Evolutionary conservation across 2,797 vertebrate species (phyloP), one percentile per base, ranked within the genome.

Genomic region (Arctocebus calabarensis): DNA sequence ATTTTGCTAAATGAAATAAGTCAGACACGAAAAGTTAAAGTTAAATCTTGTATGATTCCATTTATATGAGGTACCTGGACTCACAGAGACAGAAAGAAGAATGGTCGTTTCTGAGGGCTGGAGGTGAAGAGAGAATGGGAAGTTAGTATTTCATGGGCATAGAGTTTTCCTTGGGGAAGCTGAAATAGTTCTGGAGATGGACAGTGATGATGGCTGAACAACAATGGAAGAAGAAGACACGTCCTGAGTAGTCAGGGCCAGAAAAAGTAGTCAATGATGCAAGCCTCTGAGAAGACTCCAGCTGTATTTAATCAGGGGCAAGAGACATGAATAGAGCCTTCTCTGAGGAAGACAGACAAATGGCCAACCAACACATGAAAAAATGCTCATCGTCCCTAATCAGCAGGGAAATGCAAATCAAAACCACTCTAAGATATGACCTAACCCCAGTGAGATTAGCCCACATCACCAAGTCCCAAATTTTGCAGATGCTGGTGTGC

Each of bases 101-200:
- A 62, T 29, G 13, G 22, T 57, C 29, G 29, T 84, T 62, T 52
- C 73, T 13, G 20, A 92, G 57, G 40, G 6, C 2, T 79, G 9
- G 23, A 22, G 20, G 17, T 5, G 6, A 82, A 29, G n/a, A 77
- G 7, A 52, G 7, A 25, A 62, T 25, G 17, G 73, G n/a, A 48
- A 70, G 5, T 74, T 81, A 40, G 12, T 66, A 13, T 93, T 62
- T 86, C 79, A 77, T 34, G 61, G 37, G 68, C 66, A 78, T 13
- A 88, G 73, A 86, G 40, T 90, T 75, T 84, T 75, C 81, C 62
- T 32, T 86, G 71, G 64, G 40, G 29, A 94, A 89, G 43, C 71
- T 37, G 52, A 68, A 85, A 70, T 84, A 29, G 25, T 37, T 89
- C 52, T 75, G 48, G 77, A 75, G 87, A 48, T 52, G 20, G 45